phyloP scores from a whole-genome alignment of 1,140 invertebrate species.

The Lethocerus indicus region DNA sequence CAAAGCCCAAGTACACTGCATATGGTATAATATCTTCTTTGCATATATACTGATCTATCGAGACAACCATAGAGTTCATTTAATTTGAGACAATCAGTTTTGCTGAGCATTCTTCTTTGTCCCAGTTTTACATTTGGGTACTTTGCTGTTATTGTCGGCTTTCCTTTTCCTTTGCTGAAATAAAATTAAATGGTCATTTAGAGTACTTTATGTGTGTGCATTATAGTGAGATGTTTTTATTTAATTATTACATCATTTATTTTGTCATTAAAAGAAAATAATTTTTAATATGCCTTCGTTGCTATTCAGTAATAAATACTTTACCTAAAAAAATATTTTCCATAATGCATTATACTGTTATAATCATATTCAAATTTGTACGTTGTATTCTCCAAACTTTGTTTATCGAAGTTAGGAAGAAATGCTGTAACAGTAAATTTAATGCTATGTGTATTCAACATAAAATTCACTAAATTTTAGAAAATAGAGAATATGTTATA shows the following conservation, averaged over 20 bases:
- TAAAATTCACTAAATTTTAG: too few species aligned
- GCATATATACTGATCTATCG: constrained; percentile 27
- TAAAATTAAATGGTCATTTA: neutral
- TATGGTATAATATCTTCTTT: constrained; percentile 39
- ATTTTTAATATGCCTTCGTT: neutral
- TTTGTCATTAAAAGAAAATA: neutral
- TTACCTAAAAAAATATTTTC: constrained; percentile 35
- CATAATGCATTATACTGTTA: constrained; percentile 58
- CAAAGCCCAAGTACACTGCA: constrained; percentile 39
- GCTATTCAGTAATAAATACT: too few species aligned
- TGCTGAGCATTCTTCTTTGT: constrained; percentile 38
- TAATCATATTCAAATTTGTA: constrained; percentile 50
- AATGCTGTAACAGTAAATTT: constrained; percentile 28
- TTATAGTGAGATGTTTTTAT: neutral
- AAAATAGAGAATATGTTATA: neutral
- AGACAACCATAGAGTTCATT: constrained; percentile 51
- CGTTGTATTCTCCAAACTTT: constrained; percentile 38
- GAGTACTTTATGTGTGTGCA: neutral
- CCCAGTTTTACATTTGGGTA: constrained; percentile 30
- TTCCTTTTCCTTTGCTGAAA: constrained; percentile 32
- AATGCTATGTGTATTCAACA: too few species aligned
- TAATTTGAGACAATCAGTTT: constrained; percentile 50
- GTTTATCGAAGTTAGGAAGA: constrained; percentile 38
- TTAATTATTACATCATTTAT: neutral
- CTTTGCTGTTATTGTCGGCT: constrained; percentile 42